Base-by-base conservation (phyloP, 2,797 vertebrate species). In the Enteromius viviparus region DNA sequence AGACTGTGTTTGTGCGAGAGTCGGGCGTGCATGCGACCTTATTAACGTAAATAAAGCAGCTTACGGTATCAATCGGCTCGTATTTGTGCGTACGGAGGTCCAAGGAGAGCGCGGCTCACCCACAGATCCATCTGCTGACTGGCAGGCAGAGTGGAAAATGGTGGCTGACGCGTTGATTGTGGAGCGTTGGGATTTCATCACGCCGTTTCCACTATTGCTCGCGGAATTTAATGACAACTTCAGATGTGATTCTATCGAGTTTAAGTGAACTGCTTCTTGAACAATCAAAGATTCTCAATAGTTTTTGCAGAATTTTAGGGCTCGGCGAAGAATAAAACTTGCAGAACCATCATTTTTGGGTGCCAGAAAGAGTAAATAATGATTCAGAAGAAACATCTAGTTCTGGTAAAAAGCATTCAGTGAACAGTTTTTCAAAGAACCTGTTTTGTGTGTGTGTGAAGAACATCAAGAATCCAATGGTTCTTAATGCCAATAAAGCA, bases 1-100 rank as follows among this genome's bases (percentile, higher is more conserved):
- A 75, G 83, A 78, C 37, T 3, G 74, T 62, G 76, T 78, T 72
- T 9, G 42, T 53, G 71, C 2, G 17, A 84, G 49, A 87, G 84
- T 78, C 84, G 81, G 78, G n/a, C 72, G 84, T 8, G 68, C 80
- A 83, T 82, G 72, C 11, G 9, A 70, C 40, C 11, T 45, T 62
- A 47, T 15, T 11, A 62, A 32, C 6, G 58, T 71, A 77, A 85
- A 82, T 47, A 72, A 62, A 51, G 32, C 34, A 1, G 29, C 23
- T 77, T 53, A 72, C 23, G 0, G 7, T 64, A 47, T 72, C 40
- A 47, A 65, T 64, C 47, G 40, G 9, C 42, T 9, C 0, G 37
- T 66, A 58, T 62, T 23, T 66, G 58, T n/a, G 32, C 80, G 40
- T 34, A 34, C 5, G 15, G 62, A 65, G 29, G 62, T 86, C 19